Percentiles rank a stretch among this genome's conserved stretches.
These are phyloP conservation scores for Falco naumanni DNA, from an alignment of 2,797 vertebrate species.

Conservation along the genomic window DNA sequence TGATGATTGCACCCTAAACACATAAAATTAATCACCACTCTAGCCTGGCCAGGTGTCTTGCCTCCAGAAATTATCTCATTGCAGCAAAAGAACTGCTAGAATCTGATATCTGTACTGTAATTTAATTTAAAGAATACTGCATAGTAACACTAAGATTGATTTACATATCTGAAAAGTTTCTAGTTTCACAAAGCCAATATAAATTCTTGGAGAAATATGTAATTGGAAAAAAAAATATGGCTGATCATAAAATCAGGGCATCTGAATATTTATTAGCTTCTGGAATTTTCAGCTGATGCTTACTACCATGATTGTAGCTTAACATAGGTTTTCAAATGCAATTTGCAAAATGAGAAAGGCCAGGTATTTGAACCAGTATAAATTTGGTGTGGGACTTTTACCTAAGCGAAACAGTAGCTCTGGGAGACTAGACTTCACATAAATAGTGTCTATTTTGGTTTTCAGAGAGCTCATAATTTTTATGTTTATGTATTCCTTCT, in stretches of 20 bases:
- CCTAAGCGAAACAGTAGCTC: background rate
- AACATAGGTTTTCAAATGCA: background rate
- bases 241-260: constrained; percentile 18
- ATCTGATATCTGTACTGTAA: constrained; percentile 73
- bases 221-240: background rate
- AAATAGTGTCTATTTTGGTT: background rate
- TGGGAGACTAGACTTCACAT: background rate
- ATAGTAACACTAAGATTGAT: constrained; percentile 36
- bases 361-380: background rate
- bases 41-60: constrained; percentile 90
- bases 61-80: constrained; percentile 85
- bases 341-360: background rate
- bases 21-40: constrained; percentile 94
- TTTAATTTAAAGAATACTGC: constrained; percentile 66
- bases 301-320: background rate
- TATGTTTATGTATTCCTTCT: background rate
- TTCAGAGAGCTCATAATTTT: background rate
- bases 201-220: constrained; percentile 61
- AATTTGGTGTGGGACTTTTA: background rate
- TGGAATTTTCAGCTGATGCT: constrained; percentile 5
- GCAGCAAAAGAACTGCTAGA: constrained; percentile 65
- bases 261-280: constrained; percentile 46
- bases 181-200: constrained; percentile 32
- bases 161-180: constrained; percentile 54
- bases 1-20: constrained; percentile 91